Evolutionary conservation across 2,888 invertebrate species (phyloP), one percentile per base, ranked within the genome.

Genomic region (Bimastos eiseni): DNA sequence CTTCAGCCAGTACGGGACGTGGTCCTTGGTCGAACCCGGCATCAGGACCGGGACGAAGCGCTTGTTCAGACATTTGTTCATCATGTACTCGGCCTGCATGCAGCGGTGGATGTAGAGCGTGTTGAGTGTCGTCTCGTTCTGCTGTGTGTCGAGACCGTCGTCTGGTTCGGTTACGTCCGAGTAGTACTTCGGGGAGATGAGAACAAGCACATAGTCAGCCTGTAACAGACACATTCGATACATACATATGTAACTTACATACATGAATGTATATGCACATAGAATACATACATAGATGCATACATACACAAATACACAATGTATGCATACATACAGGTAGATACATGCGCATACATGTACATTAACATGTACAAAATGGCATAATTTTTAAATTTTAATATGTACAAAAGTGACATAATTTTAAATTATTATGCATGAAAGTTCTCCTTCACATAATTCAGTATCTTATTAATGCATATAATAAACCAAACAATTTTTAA

Each of bases 171-270:
- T 92, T 8, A 92, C 92, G 89, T 94, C 93, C 15, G 89, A 91
- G 17, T 92, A 91, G 91, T 94, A 94, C 91, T 93, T 92, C 5
- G 93, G 92, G 1, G 94, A 93, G 44, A 94, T 92, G 90, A 94
- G 93, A 44, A 93, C 93, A 88, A 94, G 91, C 34, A 94, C 92
- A 90, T 93, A 94, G 91, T 94, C 94, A 90, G 94, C 93, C 94
- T 94, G 91, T 5, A 92, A 89, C 70, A 70, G 5, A 13, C 70
- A 70, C 21, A 24, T 49, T n/a, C 70, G 13, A n/a, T 70, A 70
- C n/a, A 70, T n/a, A n/a, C 17, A n/a, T 70, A 70, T 17, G 6
- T 24, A 49, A 44, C 44, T 3, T 44, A 30, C 55, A 55, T 55
- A 55, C 55, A 55, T 30, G 8, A 3, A 55, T 55, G 30, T 30